These are phyloP conservation scores for Butastur rufipennis DNA, from an alignment of 2,113 vertebrate genomes.

Conservation along the genomic window DNA sequence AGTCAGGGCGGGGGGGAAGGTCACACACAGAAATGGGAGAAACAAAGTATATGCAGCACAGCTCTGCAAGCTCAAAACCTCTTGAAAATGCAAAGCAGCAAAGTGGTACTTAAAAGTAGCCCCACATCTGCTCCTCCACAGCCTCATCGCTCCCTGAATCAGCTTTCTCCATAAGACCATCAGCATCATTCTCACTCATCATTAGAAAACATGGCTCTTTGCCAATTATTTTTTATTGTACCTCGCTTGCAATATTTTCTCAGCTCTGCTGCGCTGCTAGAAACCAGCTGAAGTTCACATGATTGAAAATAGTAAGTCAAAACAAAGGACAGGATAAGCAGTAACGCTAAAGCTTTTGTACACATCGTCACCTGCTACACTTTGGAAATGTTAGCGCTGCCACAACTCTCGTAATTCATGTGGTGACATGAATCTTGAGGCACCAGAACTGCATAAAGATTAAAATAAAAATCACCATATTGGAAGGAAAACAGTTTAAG, in stretches of 20 bases:
- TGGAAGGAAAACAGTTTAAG: background rate
- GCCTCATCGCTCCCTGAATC: background rate
- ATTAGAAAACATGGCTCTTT: background rate
- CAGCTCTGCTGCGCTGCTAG: background rate
- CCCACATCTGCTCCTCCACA: background rate
- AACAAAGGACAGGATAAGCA: background rate
- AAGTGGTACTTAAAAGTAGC: background rate
- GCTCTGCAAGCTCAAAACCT: background rate
- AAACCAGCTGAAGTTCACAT: background rate
- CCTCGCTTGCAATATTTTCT: background rate
- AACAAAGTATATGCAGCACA: background rate
- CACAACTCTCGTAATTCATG: background rate
- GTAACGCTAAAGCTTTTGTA: background rate
- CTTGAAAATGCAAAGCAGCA: background rate
- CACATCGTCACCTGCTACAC: background rate
- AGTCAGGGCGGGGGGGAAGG: accelerated
- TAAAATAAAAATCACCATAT: background rate
- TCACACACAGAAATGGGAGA: background rate
- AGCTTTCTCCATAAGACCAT: background rate
- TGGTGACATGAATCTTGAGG: background rate
- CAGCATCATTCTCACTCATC: background rate
- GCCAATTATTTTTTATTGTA: background rate
- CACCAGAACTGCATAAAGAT: background rate
- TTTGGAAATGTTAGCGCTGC: background rate
- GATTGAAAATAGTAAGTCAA: background rate